Evolutionary conservation across 1,140 invertebrate genomes (phyloP).

Genomic region (Galleria mellonella): DNA sequence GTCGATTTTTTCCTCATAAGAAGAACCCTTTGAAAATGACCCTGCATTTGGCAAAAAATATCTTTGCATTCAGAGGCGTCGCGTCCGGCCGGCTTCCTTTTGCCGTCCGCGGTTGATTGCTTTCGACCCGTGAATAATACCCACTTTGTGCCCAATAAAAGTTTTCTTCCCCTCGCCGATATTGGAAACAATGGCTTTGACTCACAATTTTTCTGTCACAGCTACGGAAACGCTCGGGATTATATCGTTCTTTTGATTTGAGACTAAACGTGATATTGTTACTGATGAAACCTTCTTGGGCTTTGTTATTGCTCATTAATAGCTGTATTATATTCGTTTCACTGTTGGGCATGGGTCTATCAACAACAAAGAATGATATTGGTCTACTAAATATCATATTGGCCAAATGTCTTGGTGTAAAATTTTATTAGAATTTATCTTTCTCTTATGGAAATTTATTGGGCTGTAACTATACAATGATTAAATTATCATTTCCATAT

Average conservation of each 20-base stretch:
- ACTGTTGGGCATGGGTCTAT: no score
- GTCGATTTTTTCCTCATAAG: conserved; percentile 50
- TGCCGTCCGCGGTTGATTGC: conserved; percentile 30
- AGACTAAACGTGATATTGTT: conserved; percentile 52
- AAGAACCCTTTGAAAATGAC: conserved; percentile 62
- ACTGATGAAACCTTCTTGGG: conserved; percentile 30
- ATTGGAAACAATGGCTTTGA: conserved; percentile 68
- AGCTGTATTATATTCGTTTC: no score
- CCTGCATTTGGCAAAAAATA: conserved; percentile 57
- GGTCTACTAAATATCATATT: no score
- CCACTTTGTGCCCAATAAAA: conserved; percentile 68
- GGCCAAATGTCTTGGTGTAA: no score
- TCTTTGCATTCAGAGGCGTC: conserved; percentile 59
- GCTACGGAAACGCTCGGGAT: conserved; percentile 35
- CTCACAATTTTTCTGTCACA: conserved; percentile 48
- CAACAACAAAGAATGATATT: no score
- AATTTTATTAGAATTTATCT: no score
- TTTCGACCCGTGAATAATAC: conserved; percentile 53
- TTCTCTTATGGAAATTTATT: no score
- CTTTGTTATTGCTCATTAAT: conserved; percentile 3
- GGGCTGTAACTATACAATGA: no score
- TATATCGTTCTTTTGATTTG: conserved; percentile 60
- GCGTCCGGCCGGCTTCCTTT: conserved; percentile 38
- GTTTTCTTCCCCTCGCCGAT: conserved; percentile 49
- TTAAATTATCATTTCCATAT: no score